Percentiles rank a stretch among this genome's conserved stretches.
Evolutionary conservation across 2,113 vertebrate species (phyloP).

Genomic region (Ammodramus savannarum): DNA sequence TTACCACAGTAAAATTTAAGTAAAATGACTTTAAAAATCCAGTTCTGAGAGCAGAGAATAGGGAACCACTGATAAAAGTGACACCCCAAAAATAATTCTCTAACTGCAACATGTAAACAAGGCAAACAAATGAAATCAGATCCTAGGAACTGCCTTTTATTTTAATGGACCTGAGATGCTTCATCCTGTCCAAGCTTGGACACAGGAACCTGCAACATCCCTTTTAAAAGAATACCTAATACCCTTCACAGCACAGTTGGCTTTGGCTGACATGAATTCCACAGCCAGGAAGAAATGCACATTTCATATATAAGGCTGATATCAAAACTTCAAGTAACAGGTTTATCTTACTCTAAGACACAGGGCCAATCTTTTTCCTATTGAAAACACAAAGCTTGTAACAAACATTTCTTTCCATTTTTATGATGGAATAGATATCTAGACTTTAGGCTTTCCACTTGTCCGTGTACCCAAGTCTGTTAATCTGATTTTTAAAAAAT

Average conservation of each 20-base stretch:
- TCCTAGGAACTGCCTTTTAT: background rate
- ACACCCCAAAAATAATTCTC: background rate
- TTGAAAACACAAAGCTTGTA: background rate
- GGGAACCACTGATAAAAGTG: background rate
- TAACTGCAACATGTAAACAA: background rate
- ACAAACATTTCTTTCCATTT: background rate
- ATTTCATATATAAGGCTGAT: background rate
- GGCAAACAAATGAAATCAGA: background rate
- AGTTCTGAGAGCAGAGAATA: background rate
- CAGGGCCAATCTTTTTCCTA: background rate
- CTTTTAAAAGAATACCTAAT: background rate
- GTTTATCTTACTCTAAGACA: background rate
- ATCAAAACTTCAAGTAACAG: background rate
- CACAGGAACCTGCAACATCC: background rate
- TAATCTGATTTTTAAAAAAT: background rate
- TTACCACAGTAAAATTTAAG: background rate
- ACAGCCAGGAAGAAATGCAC: background rate
- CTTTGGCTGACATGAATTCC: background rate
- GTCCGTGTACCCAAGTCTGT: background rate
- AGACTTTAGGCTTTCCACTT: background rate
- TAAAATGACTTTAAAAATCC: background rate
- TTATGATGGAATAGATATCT: background rate
- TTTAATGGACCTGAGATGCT: background rate
- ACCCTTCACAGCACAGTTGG: background rate
- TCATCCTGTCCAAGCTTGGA: background rate